phyloP scores from a whole-genome alignment of 2,888 invertebrate species.

The Vandiemenella viatica region DNA sequence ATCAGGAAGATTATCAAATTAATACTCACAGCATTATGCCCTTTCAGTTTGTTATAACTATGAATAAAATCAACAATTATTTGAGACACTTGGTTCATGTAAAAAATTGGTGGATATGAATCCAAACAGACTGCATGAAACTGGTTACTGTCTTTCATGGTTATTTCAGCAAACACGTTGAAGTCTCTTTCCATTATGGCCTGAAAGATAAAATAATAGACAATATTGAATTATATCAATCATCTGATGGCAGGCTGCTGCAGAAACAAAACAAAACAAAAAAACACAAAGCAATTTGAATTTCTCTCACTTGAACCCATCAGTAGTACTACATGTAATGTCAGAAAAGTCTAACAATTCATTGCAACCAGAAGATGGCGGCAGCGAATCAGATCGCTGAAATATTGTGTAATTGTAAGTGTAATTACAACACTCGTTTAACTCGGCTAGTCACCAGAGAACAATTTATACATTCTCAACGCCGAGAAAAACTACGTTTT shows the following conservation, averaged over 20 bases:
- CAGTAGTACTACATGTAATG: no score
- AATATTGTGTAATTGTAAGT: no score
- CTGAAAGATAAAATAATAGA: constrained; percentile 18
- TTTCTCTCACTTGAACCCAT: no score
- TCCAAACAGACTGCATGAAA: constrained; percentile 89
- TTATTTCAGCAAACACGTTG: constrained; percentile 70
- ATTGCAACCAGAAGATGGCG: no score
- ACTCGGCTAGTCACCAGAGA: no score
- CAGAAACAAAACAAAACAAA: no score
- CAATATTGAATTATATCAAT: not conserved
- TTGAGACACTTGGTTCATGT: constrained; percentile 81
- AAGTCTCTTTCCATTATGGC: constrained; percentile 62
- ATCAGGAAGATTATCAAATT: no score
- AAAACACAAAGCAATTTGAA: not conserved
- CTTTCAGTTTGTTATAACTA: constrained; percentile 55
- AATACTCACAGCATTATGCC: constrained; percentile 41
- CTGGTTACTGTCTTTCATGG: constrained; percentile 96
- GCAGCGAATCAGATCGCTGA: no score
- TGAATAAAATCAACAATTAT: constrained; percentile 67
- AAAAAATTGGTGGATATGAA: constrained; percentile 84
- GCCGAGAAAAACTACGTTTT: no score
- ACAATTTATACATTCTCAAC: no score
- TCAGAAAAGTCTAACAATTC: no score
- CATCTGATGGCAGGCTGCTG: not conserved
- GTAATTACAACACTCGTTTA: no score